phyloP scores from a whole-genome alignment of 2,113 vertebrate species.

The Microtus oregoni region DNA sequence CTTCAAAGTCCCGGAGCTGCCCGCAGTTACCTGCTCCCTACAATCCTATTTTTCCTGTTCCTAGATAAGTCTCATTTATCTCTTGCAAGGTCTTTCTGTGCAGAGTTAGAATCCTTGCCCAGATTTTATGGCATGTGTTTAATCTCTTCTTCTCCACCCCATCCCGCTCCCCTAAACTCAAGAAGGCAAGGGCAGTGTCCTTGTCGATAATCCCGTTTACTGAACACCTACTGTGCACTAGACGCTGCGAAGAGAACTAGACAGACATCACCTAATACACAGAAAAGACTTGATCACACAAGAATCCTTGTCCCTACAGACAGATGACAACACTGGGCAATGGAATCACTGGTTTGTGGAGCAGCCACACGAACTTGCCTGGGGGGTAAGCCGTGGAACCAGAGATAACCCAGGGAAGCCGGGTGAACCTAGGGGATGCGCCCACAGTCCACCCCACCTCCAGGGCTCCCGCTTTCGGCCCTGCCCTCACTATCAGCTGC shows the following conservation, averaged over 20 bases:
- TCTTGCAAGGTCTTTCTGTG: background rate
- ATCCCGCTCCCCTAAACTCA: background rate
- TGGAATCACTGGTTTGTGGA: rapidly evolving
- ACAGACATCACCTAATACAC: background rate
- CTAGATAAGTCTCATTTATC: background rate
- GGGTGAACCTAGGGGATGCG: background rate
- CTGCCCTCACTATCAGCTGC: background rate
- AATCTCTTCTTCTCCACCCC: background rate
- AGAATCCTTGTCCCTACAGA: background rate
- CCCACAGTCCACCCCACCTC: background rate
- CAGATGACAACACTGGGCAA: background rate
- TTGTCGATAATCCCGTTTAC: background rate
- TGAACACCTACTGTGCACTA: background rate
- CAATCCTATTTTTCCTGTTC: background rate
- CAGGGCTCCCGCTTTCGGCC: background rate
- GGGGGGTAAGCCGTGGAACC: background rate
- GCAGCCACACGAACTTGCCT: background rate
- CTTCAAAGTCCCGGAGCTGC: background rate
- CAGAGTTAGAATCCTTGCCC: background rate
- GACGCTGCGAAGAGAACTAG: background rate
- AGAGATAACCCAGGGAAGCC: background rate
- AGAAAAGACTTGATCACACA: background rate
- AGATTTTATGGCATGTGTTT: background rate
- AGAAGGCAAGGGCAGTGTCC: background rate
- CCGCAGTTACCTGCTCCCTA: background rate